Base-by-base conservation (phyloP, 1,140 invertebrate species). In the Drosophila jambulina region DNA sequence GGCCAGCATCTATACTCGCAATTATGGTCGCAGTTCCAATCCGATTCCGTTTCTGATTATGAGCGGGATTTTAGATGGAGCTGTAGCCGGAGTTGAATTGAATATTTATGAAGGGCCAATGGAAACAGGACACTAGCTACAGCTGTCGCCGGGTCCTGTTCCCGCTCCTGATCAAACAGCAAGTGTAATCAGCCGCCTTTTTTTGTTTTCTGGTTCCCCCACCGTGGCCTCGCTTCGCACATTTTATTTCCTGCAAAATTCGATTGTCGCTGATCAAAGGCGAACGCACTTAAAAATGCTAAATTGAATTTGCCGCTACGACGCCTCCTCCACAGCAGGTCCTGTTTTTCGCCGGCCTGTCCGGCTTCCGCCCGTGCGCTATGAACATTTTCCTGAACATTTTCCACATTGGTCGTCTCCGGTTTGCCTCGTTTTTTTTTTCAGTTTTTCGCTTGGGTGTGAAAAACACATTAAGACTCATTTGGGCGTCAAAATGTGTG, bases 221-320 rank as follows among this genome's bases (percentile, higher is more conserved):
- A 27, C 42, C 54, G 64, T 78, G 19, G n/a, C n/a, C n/a, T 21
- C n/a, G 29, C 32, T 21, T 53, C 65, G 70, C 63, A 82, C 80
- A 87, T 87, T 87, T 87, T 87, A 87, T 87, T 87, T 82, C 68
- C 67, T 85, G 64, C 86, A 43, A 85, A 92, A 92, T 92, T 92
- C 91, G 87, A 92, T 92, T 92, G 91, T 92, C 82, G 80, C 81
- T 92, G 86, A 84, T 91, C 87, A 91, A 92, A 92, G 87, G 91
- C 77, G 84, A 85, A 91, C 91, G 91, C 91, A 92, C 91, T 92
- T 92, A 91, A 92, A 92, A 92, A 92, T 91, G 83, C 91, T 92
- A 92, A 92, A 92, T 92, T 92, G 75, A 92, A 92, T 92, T 92
- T 92, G 91, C 85, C 82, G 91, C 83, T 83, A 87, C 87, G 90